Percentiles rank a stretch among this genome's conserved stretches.
Evolutionary conservation across 2,113 vertebrate species (phyloP).

Genomic region (Scatophagus argus): DNA sequence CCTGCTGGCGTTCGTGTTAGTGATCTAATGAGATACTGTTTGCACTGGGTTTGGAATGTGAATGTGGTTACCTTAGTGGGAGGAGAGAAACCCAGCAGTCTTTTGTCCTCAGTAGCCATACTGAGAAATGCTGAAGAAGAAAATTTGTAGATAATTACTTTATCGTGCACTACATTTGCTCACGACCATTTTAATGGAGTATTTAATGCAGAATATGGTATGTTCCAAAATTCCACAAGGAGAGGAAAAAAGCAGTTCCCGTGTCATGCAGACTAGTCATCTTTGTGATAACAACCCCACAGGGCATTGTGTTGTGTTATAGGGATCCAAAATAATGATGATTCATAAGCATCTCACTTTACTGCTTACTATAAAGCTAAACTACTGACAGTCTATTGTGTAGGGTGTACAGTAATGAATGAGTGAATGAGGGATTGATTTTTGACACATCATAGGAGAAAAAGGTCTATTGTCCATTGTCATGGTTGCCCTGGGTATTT

Average conservation of each 20-base stretch:
- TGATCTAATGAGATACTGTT: slow-evolving; percentile 41
- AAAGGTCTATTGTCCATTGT: neutral
- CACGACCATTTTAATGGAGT: neutral
- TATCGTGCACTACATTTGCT: neutral
- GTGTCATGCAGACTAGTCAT: neutral
- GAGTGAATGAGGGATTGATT: neutral
- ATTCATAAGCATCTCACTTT: neutral
- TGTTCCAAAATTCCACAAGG: neutral
- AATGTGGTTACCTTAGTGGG: slow-evolving; percentile 25
- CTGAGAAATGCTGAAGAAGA: neutral
- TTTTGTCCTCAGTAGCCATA: slow-evolving; percentile 12
- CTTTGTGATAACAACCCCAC: neutral
- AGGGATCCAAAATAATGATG: neutral
- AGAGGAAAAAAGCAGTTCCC: neutral
- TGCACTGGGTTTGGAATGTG: slow-evolving; percentile 31
- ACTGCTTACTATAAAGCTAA: neutral
- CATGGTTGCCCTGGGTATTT: neutral
- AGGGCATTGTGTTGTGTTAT: neutral
- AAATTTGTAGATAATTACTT: neutral
- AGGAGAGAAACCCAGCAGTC: slow-evolving; percentile 21
- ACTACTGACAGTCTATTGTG: neutral
- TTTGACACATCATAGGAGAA: neutral
- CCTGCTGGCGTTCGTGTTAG: slow-evolving; percentile 38
- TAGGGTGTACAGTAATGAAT: neutral
- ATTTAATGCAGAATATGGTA: neutral